Conservation (phyloP, 2,797 vertebrate genomes). For the Squalus acanthias region DNA sequence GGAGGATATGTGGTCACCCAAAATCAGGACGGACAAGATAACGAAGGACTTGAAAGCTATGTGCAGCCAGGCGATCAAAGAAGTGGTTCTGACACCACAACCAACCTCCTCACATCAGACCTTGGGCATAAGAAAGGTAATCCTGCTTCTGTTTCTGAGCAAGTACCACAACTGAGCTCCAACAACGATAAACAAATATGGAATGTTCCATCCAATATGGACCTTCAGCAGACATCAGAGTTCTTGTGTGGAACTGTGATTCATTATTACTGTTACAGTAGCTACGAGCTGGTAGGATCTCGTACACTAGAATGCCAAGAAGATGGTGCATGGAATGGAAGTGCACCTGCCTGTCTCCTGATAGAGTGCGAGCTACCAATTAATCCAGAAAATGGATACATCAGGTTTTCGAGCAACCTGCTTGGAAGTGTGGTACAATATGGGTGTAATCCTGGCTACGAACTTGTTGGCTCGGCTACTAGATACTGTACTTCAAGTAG, state of each 20-base stretch:
- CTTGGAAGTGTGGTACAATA: conserved; percentile 69
- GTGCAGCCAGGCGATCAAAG: conserved; percentile 43
- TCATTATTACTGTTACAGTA: conserved; percentile 74
- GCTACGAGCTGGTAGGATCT: conserved; percentile 73
- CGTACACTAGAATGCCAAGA: conserved; percentile 75
- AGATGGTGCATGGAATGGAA: conserved; percentile 89
- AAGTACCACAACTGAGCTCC: neutral
- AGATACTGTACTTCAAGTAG: conserved; percentile 72
- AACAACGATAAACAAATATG: neutral
- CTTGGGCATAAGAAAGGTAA: neutral
- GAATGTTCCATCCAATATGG: conserved; percentile 21
- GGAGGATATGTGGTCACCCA: conserved; percentile 71
- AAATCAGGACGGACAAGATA: neutral
- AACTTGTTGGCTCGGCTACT: conserved; percentile 68
- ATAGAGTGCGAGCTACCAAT: conserved; percentile 72
- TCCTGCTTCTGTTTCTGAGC: neutral
- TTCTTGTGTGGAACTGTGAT: conserved; percentile 77
- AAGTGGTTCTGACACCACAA: neutral
- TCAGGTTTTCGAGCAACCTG: conserved; percentile 70
- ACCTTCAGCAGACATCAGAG: conserved; percentile 57
- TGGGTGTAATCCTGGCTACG: conserved; percentile 73
- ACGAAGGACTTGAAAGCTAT: conserved; percentile 41
- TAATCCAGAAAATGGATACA: conserved; percentile 69
- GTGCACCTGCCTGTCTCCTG: conserved; percentile 74
- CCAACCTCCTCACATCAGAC: conserved; percentile 7